These are phyloP conservation scores for Thalassarche chlororhynchos DNA, from an alignment of 2,113 vertebrate species.

Conservation along the genomic window DNA sequence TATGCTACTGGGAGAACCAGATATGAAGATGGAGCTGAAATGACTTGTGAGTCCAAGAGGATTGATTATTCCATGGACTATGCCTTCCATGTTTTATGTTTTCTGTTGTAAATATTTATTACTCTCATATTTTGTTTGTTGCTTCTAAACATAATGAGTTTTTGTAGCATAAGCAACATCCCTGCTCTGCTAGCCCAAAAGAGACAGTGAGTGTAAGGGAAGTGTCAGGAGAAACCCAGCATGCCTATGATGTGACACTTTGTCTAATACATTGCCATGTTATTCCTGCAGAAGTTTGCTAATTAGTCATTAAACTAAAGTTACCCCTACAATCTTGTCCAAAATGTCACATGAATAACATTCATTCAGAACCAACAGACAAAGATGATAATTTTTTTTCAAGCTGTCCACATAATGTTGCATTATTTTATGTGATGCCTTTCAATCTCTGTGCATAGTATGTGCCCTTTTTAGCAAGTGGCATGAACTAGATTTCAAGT, in stretches of 20 bases:
- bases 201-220: background rate
- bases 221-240: background rate
- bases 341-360: background rate
- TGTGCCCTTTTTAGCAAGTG: background rate
- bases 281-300: constrained; percentile 27
- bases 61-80: background rate
- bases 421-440: background rate
- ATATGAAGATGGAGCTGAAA: background rate
- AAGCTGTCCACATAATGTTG: background rate
- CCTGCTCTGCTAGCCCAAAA: background rate
- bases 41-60: background rate
- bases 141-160: background rate
- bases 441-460: background rate
- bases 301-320: constrained; percentile 53
- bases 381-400: background rate
- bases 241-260: background rate
- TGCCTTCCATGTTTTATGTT: background rate
- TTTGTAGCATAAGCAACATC: background rate
- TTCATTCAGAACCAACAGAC: background rate
- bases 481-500: background rate
- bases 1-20: background rate
- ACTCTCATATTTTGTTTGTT: background rate
- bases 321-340: background rate
- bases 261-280: background rate
- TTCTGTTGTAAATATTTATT: constrained; percentile 30